phyloP scores from a whole-genome alignment of 2,113 vertebrate genomes.

The Caloenas nicobarica region DNA sequence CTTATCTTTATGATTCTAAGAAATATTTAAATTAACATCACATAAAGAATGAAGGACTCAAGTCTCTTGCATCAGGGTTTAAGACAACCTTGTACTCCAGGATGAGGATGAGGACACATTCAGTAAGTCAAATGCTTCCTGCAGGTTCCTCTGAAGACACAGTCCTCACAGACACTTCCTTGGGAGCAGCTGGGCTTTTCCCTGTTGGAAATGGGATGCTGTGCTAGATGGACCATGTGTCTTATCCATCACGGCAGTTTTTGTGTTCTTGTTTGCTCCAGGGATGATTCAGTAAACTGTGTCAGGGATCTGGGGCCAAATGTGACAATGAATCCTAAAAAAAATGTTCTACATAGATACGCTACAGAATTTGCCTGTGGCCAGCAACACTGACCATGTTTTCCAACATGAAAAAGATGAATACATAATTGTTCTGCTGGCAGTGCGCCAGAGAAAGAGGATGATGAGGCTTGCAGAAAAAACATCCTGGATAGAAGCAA shows the following conservation, averaged over 20 bases:
- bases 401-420: not conserved
- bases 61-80: not conserved
- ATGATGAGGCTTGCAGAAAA: not conserved
- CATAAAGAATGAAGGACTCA: not conserved
- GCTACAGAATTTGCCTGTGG: not conserved
- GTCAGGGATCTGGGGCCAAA: not conserved
- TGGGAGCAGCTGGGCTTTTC: not conserved
- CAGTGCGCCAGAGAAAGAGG: not conserved
- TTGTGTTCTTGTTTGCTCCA: not conserved
- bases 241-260: not conserved
- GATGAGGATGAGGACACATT: not conserved
- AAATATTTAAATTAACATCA: not conserved
- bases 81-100: not conserved
- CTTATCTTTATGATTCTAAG: not conserved
- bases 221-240: not conserved
- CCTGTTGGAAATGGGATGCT: not conserved
- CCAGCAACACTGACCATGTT: not conserved
- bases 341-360: not conserved
- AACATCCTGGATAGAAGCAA: not conserved
- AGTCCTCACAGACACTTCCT: not conserved
- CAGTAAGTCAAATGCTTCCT: not conserved
- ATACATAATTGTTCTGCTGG: not conserved
- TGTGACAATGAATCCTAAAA: not conserved
- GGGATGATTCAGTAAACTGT: not conserved
- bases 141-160: not conserved